These are phyloP conservation scores for Chloroclysta siterata DNA, from an alignment of 2,888 invertebrate species.

Conservation along the genomic window DNA sequence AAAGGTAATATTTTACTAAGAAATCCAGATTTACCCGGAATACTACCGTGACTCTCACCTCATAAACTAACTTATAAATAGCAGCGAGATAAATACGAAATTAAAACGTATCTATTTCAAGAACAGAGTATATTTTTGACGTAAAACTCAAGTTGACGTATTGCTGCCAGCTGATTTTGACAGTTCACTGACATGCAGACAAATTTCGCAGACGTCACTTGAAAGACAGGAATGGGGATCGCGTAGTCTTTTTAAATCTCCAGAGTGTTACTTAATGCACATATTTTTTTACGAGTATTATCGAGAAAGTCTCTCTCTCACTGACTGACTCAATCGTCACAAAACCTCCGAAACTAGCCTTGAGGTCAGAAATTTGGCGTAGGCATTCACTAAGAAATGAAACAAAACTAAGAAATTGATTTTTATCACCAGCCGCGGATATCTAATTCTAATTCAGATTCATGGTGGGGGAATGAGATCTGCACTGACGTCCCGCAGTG, in stretches of 20 bases:
- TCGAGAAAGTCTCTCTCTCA: neutral
- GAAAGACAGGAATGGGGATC: constrained; percentile 40
- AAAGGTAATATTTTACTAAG: constrained; percentile 19
- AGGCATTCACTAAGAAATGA: too few relatives aligned
- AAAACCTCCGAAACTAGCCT: too few relatives aligned
- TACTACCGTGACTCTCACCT: constrained; percentile 18
- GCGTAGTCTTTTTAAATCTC: constrained; percentile 27
- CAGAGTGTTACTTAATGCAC: constrained; percentile 8
- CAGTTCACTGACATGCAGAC: constrained; percentile 51
- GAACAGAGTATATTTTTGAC: constrained; percentile 51
- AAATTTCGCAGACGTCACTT: constrained; percentile 41
- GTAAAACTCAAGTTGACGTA: constrained; percentile 50
- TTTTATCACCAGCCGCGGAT: too few relatives aligned
- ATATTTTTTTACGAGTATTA: neutral
- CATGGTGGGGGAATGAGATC: too few relatives aligned
- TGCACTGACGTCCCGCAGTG: too few relatives aligned
- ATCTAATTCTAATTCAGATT: too few relatives aligned
- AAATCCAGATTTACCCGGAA: constrained; percentile 30
- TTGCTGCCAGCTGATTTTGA: constrained; percentile 56
- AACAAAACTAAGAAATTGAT: too few relatives aligned
- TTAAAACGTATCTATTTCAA: constrained; percentile 49
- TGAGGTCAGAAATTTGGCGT: too few relatives aligned
- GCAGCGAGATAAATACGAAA: constrained; percentile 47
- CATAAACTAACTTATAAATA: constrained; percentile 41
- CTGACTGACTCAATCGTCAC: too few relatives aligned